phyloP scores from a whole-genome alignment of 2,888 invertebrate species.

The Coronaproctus castanopsis region DNA sequence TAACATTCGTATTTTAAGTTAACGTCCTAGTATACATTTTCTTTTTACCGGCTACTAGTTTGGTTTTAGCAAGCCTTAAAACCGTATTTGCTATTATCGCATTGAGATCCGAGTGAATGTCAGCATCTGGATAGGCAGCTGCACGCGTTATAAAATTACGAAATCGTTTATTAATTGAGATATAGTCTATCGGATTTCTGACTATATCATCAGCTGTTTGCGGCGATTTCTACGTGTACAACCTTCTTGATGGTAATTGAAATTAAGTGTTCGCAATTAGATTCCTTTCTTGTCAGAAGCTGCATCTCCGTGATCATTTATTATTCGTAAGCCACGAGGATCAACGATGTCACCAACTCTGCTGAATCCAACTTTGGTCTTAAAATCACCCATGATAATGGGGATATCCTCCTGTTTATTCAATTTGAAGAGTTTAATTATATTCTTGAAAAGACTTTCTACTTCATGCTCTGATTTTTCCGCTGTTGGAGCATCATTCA shows the following conservation, averaged over 20 bases:
- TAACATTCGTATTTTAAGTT: not conserved
- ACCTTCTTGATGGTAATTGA: not conserved
- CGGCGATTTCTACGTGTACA: not conserved
- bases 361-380: not conserved
- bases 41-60: not conserved
- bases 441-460: not conserved
- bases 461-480: not conserved
- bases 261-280: not conserved
- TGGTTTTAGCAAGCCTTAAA: not conserved
- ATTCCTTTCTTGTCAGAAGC: not conserved
- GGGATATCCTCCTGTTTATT: not conserved
- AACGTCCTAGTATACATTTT: not conserved
- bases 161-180: not conserved
- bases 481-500: not conserved
- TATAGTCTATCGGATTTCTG: not conserved
- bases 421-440: not conserved
- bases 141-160: slow-evolving; percentile 1
- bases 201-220: not conserved
- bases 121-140: slow-evolving; percentile 3
- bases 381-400: not conserved
- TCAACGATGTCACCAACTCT: not conserved
- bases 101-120: slow-evolving; percentile 1
- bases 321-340: not conserved
- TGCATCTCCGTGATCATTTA: not conserved
- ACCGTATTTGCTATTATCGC: not conserved